Base-by-base conservation (phyloP, 2,888 invertebrate genomes). In the Lithophane semibrunnea region DNA sequence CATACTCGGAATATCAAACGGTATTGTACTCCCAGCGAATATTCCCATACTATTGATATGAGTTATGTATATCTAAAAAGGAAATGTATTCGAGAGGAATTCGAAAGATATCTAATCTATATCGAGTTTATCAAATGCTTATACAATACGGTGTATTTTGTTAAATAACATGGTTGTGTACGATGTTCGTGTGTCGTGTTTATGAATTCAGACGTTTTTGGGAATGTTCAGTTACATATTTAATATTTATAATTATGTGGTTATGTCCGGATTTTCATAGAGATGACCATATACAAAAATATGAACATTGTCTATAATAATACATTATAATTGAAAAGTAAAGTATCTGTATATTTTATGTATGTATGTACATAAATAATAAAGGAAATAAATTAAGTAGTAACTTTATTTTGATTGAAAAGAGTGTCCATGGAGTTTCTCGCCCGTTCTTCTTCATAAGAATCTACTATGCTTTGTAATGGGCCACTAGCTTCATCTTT, bases 1-100 rank as follows among this genome's bases (percentile, higher is more conserved):
- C 92, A 91, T 89, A 91, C 90, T 86, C 85, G 86, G 95, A 95
- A 95, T 95, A 94, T 93, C 91, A 94, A 95, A 93, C 91, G 91
- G 90, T 89, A 89, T 90, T 86, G 86, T 86, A 84, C 83, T 88
- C 81, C 73, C 54, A 63, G 66, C 72, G 90, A 90, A 91, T 90
- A 90, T 91, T 87, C 86, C 66, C 75, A 80, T 83, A 82, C 77
- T 87, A 89, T 88, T 88, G 88, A 87, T 89, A 88, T 87, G 88
- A 88, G 82, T 82, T 75, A 82, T 37, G 37, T 37, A 5, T 83
- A 83, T 81, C 72, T 84, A 83, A 85, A 83, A 82, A 75, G 73
- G 71, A 82, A 80, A 80, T 84, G 77, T 82, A 86, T 87, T 86
- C 79, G 69, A 47, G 66, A 73, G 72, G 66, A 79, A 81, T 82